Conservation (phyloP, 2,113 vertebrate species). For the Porphyrio hochstetteri region DNA sequence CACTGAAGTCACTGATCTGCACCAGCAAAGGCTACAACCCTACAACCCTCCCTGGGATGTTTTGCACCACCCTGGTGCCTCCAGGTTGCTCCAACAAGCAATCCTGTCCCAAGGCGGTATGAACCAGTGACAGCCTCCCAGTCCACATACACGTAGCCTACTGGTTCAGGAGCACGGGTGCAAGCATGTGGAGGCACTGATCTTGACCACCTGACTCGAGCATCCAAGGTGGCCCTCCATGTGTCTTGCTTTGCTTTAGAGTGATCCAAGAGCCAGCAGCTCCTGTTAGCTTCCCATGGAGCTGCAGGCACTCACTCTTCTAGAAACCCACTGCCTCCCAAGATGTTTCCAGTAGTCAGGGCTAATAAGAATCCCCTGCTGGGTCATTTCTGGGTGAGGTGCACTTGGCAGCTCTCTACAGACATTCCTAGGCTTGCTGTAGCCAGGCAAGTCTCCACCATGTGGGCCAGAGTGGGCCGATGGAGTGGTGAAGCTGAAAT, state of each 20-base stretch:
- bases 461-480: accelerated
- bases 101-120: background rate
- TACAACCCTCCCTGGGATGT: background rate
- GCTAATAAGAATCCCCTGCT: background rate
- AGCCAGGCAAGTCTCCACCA: background rate
- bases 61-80: background rate
- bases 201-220: background rate
- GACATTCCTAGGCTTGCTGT: background rate
- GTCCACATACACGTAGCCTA: accelerated
- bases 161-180: background rate
- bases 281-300: background rate
- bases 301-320: background rate
- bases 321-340: background rate
- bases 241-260: background rate
- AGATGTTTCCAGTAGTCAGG: too few relatives aligned
- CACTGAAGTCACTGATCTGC: background rate
- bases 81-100: background rate
- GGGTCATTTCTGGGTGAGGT: background rate
- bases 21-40: background rate
- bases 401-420: accelerated
- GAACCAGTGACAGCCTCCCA: background rate
- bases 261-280: background rate
- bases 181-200: background rate
- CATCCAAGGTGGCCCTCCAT: background rate
- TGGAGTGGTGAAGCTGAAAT: background rate